Base-by-base conservation (phyloP, 2,797 vertebrate genomes). In the Chelmon rostratus region DNA sequence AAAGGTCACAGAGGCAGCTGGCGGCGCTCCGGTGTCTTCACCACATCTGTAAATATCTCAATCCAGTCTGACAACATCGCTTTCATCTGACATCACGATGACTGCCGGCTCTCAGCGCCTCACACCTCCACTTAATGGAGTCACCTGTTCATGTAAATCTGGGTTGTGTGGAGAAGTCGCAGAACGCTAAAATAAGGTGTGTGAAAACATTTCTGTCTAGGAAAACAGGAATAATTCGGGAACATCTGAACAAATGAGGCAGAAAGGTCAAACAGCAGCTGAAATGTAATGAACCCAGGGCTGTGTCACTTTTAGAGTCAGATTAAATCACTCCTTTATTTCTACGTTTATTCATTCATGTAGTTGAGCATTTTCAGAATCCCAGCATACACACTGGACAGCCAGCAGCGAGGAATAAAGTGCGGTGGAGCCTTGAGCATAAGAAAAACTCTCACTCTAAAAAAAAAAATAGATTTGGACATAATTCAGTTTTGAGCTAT, bases 11-110 rank as follows among this genome's bases (percentile, higher is more conserved):
- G 40, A 38, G 44, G 50, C 57, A 73, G 53, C 11, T 53, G 37
- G 37, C 57, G 33, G 21, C 1, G 12, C 72, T 63, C 38, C 18
- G 1, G 23, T 44, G n/a, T 78, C 49, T 81, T 50, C 19, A 52
- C 62, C 50, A 37, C 62, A 54, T 85, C 46, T 76, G 78, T 61
- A 83, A 83, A 85, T 61, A 71, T 67, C 64, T 83, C 85, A 78
- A 83, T 83, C 76, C 67, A 49, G 49, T 56, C 78, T 81, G 85
- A 89, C 81, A 86, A 28, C 74, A 85, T 70, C 44, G 68, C 80
- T 79, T 88, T 79, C 63, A 57, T 79, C 65, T 78, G 82, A 84
- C 76, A 78, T 40, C n/a, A 38, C 71, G 46, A 78, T 52, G 83
- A 77, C 68, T 57, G 63, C 82, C 10, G 64, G 52, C 84, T 72